Conservation (phyloP, 2,888 invertebrate species). For the Notocelia uddmanniana region DNA sequence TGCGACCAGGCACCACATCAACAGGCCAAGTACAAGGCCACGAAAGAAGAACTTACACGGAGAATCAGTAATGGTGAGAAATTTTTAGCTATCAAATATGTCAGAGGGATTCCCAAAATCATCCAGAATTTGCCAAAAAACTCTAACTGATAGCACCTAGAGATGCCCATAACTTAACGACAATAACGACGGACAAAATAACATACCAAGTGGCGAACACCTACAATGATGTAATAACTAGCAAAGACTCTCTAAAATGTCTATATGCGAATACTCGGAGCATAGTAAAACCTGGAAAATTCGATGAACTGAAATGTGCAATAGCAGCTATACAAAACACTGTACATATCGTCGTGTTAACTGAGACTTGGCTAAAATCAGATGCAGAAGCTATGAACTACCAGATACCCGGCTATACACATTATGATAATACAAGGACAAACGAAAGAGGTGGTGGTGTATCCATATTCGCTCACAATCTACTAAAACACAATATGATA, state of each 20-base stretch:
- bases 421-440: too few species aligned
- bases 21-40: neutral
- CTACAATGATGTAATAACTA: neutral
- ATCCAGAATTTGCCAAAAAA: neutral
- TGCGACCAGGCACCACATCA: slow-evolving; percentile 2
- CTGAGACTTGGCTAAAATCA: slow-evolving; percentile 24
- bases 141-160: neutral
- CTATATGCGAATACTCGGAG: slow-evolving; percentile 5
- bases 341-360: neutral
- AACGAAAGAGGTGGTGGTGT: too few species aligned
- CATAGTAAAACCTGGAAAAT: slow-evolving; percentile 18
- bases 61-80: slow-evolving; percentile 1
- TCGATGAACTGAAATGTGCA: slow-evolving; percentile 20
- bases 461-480: too few species aligned
- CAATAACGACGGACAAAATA: neutral
- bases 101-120: slow-evolving; percentile 1
- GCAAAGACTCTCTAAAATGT: neutral
- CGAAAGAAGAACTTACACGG: neutral
- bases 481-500: too few species aligned
- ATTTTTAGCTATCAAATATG: too few species aligned
- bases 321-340: neutral
- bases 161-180: neutral
- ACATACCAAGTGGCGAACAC: slow-evolving; percentile 2
- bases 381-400: neutral
- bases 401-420: too few species aligned